Evolutionary conservation across 2,888 invertebrate species (phyloP).

Genomic region (Heliconius erato): DNA sequence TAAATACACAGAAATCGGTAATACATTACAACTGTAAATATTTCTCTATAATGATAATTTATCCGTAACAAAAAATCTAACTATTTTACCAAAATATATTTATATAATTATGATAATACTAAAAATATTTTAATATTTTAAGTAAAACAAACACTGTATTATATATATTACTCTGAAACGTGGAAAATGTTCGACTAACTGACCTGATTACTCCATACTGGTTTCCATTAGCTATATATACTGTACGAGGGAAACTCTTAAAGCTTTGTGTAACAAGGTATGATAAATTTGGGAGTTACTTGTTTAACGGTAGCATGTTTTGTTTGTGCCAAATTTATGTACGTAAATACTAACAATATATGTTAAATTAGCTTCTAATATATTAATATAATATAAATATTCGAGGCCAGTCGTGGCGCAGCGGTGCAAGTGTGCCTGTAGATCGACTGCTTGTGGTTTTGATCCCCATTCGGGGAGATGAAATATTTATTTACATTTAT

Average conservation of each 20-base stretch:
- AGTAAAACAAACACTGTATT: background rate
- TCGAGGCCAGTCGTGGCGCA: no score
- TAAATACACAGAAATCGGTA: no score
- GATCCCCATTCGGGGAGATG: no score
- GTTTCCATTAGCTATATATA: constrained; percentile 1
- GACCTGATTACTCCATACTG: background rate
- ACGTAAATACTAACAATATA: background rate
- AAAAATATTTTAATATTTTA: background rate
- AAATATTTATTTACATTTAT: no score
- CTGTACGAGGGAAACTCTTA: background rate
- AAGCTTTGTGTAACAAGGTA: constrained; percentile 9
- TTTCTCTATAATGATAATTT: background rate
- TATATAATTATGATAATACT: background rate
- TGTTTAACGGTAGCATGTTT: background rate
- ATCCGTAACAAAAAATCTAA: background rate
- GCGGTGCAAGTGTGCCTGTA: no score
- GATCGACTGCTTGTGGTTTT: no score
- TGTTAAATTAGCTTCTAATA: background rate
- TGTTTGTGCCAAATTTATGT: constrained; percentile 10
- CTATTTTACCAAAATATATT: background rate
- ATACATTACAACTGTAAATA: background rate
- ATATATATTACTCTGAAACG: constrained; percentile 5
- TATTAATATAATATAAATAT: no score
- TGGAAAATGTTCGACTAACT: background rate
- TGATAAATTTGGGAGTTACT: background rate